Percentiles rank a stretch among this genome's conserved stretches.
Conservation (phyloP, 2,888 invertebrate genomes). For the Meiosimyza decipiens region DNA sequence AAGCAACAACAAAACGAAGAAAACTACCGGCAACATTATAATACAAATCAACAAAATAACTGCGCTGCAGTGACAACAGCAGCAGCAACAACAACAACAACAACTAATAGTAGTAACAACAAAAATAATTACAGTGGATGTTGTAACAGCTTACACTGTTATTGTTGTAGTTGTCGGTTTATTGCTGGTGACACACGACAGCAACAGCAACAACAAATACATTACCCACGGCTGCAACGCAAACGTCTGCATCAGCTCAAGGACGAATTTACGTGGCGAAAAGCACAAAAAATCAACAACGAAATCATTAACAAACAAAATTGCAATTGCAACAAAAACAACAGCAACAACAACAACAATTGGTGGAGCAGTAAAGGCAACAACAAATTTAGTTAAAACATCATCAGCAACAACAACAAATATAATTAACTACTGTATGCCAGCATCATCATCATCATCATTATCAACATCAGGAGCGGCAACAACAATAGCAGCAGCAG, state of each 20-base stretch:
- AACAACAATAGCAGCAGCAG: not conserved
- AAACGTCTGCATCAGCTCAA: conserved; percentile 26
- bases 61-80: conserved; percentile 18
- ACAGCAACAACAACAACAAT: conserved; percentile 34
- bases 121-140: conserved; percentile 7
- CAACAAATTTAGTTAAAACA: conserved; percentile 7
- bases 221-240: not conserved
- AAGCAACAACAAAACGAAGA: conserved; percentile 38
- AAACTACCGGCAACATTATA: not conserved
- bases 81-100: conserved; percentile 16
- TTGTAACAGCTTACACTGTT: not conserved
- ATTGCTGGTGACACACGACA: conserved; percentile 1
- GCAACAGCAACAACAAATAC: conserved; percentile 1
- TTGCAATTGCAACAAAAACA: conserved; percentile 29
- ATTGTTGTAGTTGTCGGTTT: not conserved
- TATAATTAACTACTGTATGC: conserved; percentile 21
- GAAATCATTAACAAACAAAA: conserved; percentile 33
- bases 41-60: not conserved
- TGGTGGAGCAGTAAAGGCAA: conserved; percentile 12
- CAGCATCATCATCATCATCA: conserved; percentile 9
- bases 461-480: conserved; percentile 13
- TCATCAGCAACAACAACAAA: conserved; percentile 36
- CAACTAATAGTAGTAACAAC: not conserved
- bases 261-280: conserved; percentile 27
- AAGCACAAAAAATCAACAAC: not conserved